These are phyloP conservation scores for Drosophila nannoptera DNA, from an alignment of 1,140 invertebrate genomes.

Conservation along the genomic window DNA sequence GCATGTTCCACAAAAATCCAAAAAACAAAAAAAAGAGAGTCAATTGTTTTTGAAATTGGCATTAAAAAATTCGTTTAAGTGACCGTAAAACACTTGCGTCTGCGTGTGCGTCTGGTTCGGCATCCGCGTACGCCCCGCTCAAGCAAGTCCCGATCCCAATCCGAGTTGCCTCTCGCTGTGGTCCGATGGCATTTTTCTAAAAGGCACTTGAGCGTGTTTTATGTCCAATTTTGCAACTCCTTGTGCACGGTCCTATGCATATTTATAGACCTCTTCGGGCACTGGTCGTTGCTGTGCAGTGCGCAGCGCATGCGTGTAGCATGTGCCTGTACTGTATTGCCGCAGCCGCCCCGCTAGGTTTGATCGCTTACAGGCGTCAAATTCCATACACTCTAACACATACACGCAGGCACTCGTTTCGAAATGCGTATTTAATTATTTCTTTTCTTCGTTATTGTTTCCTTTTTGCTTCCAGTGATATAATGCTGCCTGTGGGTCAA, in stretches of 20 bases:
- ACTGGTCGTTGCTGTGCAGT: constrained; percentile 44
- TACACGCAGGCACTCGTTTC: constrained; percentile 10
- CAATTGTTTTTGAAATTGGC: constrained; percentile 73
- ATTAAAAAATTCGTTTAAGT: constrained; percentile 72
- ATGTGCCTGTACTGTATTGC: constrained; percentile 54
- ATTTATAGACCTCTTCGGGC: constrained; percentile 63
- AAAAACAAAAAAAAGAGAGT: constrained; percentile 47
- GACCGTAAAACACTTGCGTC: constrained; percentile 73
- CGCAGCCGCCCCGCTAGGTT: constrained; percentile 52
- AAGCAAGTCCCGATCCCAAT: background rate
- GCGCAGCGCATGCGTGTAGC: constrained; percentile 73
- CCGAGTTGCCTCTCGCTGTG: constrained; percentile 16
- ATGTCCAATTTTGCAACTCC: constrained; percentile 72
- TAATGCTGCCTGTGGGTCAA: constrained; percentile 77
- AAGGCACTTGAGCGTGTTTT: constrained; percentile 75
- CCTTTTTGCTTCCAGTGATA: constrained; percentile 57
- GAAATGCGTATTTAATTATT: constrained; percentile 1
- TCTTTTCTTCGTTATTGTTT: constrained; percentile 2
- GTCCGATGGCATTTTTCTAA: constrained; percentile 32
- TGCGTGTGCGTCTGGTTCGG: constrained; percentile 2
- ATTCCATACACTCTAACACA: constrained; percentile 54
- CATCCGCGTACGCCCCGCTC: background rate
- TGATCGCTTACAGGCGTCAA: constrained; percentile 58
- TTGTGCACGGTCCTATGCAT: constrained; percentile 63
- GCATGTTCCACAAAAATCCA: constrained; percentile 30